Conservation (phyloP, 2,797 vertebrate genomes). For the Hoplostethus atlanticus region DNA sequence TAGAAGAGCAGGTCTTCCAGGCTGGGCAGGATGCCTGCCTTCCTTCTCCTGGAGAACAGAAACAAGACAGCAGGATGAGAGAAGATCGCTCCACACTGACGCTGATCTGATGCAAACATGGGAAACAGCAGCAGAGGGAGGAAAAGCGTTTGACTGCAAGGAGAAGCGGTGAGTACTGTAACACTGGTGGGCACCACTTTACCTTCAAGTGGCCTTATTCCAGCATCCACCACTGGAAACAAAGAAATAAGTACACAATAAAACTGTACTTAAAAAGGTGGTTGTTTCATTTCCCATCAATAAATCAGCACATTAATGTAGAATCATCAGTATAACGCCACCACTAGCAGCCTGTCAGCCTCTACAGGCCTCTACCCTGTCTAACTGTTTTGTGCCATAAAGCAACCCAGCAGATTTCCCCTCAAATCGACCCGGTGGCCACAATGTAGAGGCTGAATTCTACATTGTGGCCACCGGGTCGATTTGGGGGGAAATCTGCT, state of each 20-base stretch:
- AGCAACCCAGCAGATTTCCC: no score
- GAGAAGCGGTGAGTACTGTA: constrained; percentile 58
- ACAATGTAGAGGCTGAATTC: no score
- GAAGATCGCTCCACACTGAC: not conserved
- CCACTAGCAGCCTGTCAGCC: no score
- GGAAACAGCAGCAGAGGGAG: constrained; percentile 38
- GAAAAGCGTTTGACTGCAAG: constrained; percentile 48
- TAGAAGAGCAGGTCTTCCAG: constrained; percentile 99
- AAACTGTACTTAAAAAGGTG: not conserved
- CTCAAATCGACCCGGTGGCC: no score
- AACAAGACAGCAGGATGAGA: constrained; percentile 28
- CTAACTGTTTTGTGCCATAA: no score
- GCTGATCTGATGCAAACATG: constrained; percentile 4
- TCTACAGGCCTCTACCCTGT: no score
- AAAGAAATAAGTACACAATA: not conserved
- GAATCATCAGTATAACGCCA: no score
- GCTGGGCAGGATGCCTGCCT: constrained; percentile 94
- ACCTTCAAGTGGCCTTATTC: constrained; percentile 32
- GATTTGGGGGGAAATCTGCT: no score
- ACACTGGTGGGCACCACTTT: constrained; percentile 23
- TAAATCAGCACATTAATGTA: no score
- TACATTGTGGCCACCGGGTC: no score
- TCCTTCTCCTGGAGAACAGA: constrained; percentile 88
- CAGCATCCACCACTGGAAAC: not conserved
- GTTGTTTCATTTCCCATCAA: no score